Evolutionary conservation across 2,113 vertebrate genomes (phyloP).

Genomic region (Choloepus hoffmanni): DNA sequence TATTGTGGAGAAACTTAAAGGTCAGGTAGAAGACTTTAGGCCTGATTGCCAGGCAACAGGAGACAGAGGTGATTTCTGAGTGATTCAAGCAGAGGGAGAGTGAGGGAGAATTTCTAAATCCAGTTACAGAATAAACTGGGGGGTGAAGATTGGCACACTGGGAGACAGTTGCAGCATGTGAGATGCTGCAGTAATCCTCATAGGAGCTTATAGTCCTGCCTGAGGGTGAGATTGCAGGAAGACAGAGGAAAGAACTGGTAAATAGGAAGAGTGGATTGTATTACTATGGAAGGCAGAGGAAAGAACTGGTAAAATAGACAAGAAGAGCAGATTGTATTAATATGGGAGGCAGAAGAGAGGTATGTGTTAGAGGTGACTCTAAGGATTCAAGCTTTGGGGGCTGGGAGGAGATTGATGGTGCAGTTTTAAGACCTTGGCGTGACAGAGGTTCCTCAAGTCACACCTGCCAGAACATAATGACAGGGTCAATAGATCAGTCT

Average conservation of each 20-base stretch:
- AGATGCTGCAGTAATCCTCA: background rate
- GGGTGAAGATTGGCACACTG: no score
- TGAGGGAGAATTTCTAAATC: background rate
- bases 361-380: background rate
- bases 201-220: no score
- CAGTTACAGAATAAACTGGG: background rate
- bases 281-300: no score
- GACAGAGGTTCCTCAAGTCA: background rate
- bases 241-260: background rate
- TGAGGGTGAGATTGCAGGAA: background rate
- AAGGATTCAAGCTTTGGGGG: no score
- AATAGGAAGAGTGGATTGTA: background rate
- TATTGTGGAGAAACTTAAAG: background rate
- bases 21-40: background rate
- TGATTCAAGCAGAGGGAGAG: background rate
- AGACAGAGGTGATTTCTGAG: background rate
- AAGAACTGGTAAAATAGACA: no score
- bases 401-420: background rate
- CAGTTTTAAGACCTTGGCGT: background rate
- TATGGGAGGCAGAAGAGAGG: background rate
- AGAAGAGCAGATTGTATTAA: no score
- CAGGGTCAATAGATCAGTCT: background rate
- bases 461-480: background rate
- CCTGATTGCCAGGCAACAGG: background rate
- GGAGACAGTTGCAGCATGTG: background rate